These are phyloP conservation scores for Trichoplusia ni DNA, from an alignment of 1,140 invertebrate species.

Conservation along the genomic window DNA sequence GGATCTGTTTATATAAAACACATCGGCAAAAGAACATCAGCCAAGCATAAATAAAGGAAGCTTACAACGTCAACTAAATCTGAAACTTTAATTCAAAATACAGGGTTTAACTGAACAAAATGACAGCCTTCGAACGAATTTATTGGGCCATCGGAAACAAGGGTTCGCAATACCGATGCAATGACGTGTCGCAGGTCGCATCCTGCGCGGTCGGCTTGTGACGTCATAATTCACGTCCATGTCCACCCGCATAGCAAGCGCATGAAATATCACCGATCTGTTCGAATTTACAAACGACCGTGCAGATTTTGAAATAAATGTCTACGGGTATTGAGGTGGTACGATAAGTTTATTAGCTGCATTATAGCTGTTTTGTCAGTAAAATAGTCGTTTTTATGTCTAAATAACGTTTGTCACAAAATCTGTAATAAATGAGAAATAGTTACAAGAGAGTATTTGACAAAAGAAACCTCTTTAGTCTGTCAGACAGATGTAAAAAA, in stretches of 20 bases:
- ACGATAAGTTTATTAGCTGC: too few relatives aligned
- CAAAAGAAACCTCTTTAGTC: too few relatives aligned
- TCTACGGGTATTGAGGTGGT: conserved; percentile 12
- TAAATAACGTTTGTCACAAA: too few relatives aligned
- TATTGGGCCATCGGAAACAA: conserved; percentile 36
- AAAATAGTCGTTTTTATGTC: too few relatives aligned
- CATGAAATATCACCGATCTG: conserved; percentile 33
- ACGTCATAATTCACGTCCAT: conserved; percentile 37
- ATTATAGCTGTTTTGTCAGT: too few relatives aligned
- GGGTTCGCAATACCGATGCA: conserved; percentile 32
- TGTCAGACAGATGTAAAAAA: too few relatives aligned
- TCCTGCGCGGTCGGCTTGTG: conserved; percentile 31
- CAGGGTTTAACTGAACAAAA: conserved; percentile 1
- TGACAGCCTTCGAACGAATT: conserved; percentile 30
- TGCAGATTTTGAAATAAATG: conserved; percentile 25
- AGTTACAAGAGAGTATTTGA: too few relatives aligned
- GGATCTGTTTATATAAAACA: too few relatives aligned
- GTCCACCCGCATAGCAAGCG: conserved; percentile 23
- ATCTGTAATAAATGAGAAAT: too few relatives aligned
- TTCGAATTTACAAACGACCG: conserved; percentile 19
- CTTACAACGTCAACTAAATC: neutral
- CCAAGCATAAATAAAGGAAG: neutral
- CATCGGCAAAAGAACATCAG: too few relatives aligned
- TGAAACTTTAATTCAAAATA: neutral
- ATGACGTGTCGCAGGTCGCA: conserved; percentile 37